Evolutionary conservation across 1,140 invertebrate species (phyloP).

Genomic region (Lethrus apterus): DNA sequence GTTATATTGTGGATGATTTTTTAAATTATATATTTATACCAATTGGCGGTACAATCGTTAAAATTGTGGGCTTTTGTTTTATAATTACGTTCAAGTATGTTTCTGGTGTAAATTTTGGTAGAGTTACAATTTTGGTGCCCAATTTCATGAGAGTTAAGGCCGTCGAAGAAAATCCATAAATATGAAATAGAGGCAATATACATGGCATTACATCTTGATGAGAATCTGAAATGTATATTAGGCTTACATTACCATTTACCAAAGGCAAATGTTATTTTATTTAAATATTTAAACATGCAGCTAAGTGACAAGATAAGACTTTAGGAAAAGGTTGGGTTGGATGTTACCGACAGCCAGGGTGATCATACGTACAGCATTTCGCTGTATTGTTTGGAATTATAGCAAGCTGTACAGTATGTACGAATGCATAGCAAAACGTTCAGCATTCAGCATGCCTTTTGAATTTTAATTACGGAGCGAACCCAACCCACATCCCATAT

Average conservation of each 20-base stretch:
- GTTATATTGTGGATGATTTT: no score
- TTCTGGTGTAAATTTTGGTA: constrained; percentile 67
- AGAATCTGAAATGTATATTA: constrained; percentile 34
- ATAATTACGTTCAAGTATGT: constrained; percentile 50
- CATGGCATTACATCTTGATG: constrained; percentile 52
- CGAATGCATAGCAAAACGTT: no score
- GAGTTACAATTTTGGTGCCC: constrained; percentile 62
- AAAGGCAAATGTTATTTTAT: no score
- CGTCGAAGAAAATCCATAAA: constrained; percentile 62
- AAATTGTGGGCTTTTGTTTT: constrained; percentile 48
- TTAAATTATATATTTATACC: constrained; percentile 54
- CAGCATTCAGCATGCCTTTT: no score
- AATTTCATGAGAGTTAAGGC: constrained; percentile 49
- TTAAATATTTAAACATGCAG: constrained; percentile 3
- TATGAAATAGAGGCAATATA: constrained; percentile 80
- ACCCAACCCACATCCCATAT: no score
- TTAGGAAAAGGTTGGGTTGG: no score
- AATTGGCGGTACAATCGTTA: constrained; percentile 58
- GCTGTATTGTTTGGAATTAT: no score
- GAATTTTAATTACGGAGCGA: no score
- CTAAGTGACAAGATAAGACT: not conserved
- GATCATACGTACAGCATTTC: no score
- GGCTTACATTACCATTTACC: no score
- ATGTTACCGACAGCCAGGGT: no score
- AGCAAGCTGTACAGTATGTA: no score